Percentiles rank a stretch among this genome's conserved stretches.
phyloP scores from a whole-genome alignment of 1,140 invertebrate genomes.

The Microplitis mediator region DNA sequence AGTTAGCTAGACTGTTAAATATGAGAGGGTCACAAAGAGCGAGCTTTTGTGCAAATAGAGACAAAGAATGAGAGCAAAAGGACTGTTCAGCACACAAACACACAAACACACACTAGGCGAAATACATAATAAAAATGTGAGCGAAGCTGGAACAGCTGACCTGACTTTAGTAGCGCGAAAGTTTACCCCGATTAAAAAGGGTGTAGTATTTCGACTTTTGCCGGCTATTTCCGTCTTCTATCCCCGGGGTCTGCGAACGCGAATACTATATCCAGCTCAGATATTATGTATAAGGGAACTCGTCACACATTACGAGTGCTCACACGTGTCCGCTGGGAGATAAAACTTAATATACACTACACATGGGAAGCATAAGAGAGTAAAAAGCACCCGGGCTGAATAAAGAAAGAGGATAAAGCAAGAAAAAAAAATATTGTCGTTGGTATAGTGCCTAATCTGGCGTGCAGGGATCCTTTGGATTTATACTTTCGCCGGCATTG shows the following conservation, averaged over 20 bases:
- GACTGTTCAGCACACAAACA: not conserved
- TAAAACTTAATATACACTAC: not conserved
- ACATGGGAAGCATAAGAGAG: not conserved
- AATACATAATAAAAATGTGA: not conserved
- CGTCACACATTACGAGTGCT: not conserved
- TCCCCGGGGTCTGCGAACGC: not conserved
- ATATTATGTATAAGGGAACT: not conserved
- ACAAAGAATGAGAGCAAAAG: not conserved
- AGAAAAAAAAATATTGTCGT: not conserved
- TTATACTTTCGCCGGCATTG: not conserved
- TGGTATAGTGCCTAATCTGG: conserved; percentile 42
- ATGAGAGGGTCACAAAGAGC: no score
- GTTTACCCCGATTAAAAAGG: not conserved
- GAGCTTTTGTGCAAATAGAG: no score
- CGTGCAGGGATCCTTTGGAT: conserved; percentile 41
- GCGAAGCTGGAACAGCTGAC: not conserved
- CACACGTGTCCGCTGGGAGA: conserved; percentile 13
- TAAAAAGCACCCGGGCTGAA: not conserved
- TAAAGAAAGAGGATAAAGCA: not conserved
- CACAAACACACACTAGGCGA: not conserved
- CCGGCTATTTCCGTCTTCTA: no score
- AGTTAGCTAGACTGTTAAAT: no score
- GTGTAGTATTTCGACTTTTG: conserved; percentile 7
- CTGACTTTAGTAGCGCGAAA: conserved; percentile 8
- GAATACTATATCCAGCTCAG: not conserved